Base-by-base conservation (phyloP, 2,113 vertebrate genomes). In the Tachysurus vachellii region DNA sequence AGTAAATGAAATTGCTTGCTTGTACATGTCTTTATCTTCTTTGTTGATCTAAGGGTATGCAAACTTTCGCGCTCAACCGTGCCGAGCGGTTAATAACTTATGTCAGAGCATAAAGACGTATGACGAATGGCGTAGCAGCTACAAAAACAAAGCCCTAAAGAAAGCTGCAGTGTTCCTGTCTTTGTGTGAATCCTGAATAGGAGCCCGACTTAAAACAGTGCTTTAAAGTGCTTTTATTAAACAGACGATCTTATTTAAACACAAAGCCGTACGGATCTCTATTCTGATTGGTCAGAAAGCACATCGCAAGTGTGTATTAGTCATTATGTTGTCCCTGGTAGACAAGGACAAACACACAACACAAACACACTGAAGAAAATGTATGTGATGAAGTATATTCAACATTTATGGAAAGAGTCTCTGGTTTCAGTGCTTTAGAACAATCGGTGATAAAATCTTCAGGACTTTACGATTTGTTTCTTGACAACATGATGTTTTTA, bases 1-100 rank as follows among this genome's bases (percentile, higher is more conserved):
- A 54, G 31, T 79, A 56, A 79, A 79, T 31, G 76, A 31, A 79
- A 36, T 12, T 21, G 77, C 79, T 61, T 21, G 79, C 79, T 26
- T 19, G 19, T 61, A 42, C 79, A 26, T 26, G 56, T 61, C 79
- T 81, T 26, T 44, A 31, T 26, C 19, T n/a, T 54, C 14, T n/a
- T 28, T 17, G 50, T 54, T 79, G 10, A 61, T 23, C 12, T 23
- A 23, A 81, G 56, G 11, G 10, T 44, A 81, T 61, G 79, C 79
- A 81, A 81, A 80, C 77, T 31, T 80, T 59, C 21, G 54, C 56
- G 13, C 17, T 42, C 79, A 23, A 42, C 28, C 54, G 28, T 57
- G 28, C 57, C 1, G 57, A 44, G 79, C 21, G 12, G 56, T 61
- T 81, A 42, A 61, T 61, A 61, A 44, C 28, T 59, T 26, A 23